Conservation (phyloP, 2,113 vertebrate species). For the Sturnus vulgaris region DNA sequence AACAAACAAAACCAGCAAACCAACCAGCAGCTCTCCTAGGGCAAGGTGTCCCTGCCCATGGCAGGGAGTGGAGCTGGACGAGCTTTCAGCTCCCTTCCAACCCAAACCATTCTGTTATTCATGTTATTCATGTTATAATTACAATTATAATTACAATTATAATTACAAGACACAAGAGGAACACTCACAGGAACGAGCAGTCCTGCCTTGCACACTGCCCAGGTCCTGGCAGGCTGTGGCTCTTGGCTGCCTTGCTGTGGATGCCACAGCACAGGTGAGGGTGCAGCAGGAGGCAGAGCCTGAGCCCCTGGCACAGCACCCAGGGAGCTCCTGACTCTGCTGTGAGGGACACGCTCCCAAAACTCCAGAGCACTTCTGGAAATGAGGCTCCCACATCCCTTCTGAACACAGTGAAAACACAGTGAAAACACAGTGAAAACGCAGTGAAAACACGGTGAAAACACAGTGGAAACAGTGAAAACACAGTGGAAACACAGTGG, state of each 20-base stretch:
- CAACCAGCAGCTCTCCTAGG: neutral
- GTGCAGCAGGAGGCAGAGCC: neutral
- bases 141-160: too few species aligned
- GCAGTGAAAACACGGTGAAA: too few species aligned
- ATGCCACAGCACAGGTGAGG: accelerated
- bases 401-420: neutral
- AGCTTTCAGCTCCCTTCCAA: neutral
- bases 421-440: too few species aligned
- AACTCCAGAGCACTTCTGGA: neutral
- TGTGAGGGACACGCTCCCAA: accelerated
- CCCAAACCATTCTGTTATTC: neutral
- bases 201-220: accelerated
- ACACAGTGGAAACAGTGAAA: too few species aligned
- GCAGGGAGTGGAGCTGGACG: neutral
- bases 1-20: too few species aligned
- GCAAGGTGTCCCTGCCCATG: too few species aligned
- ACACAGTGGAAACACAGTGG: too few species aligned
- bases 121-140: too few species aligned
- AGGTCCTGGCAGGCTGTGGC: neutral
- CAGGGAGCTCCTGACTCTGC: neutral
- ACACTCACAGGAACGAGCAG: neutral
- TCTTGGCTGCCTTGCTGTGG: neutral
- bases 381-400: neutral
- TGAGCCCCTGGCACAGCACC: neutral
- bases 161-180: neutral